These are phyloP conservation scores for Drosophila helvetica DNA, from an alignment of 2,888 invertebrate species.

Conservation along the genomic window DNA sequence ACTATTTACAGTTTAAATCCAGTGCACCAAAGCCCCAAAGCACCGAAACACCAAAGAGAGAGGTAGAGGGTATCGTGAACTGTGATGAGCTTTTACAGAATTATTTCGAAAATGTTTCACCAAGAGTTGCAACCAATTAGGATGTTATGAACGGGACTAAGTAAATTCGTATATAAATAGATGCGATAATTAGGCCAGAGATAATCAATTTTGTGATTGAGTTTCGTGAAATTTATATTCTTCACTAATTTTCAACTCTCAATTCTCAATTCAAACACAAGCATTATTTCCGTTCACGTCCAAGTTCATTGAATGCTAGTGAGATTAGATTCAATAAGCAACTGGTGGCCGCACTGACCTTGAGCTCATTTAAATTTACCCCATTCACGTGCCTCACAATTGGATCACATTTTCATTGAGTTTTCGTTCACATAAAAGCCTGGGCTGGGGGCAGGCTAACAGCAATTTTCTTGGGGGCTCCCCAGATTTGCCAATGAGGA, in stretches of 20 bases:
- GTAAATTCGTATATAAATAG: no score
- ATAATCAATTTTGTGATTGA: neutral
- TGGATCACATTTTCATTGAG: conserved; percentile 49
- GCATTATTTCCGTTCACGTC: no score
- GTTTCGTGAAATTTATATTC: no score
- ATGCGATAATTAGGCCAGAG: no score
- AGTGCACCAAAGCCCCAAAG: conserved; percentile 10
- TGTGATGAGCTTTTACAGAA: neutral
- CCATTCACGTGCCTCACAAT: conserved; percentile 45
- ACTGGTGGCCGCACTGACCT: conserved; percentile 22
- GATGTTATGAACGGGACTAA: neutral
- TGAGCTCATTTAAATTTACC: conserved; percentile 37
- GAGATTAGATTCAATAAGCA: conserved; percentile 37
- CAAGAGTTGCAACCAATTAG: neutral
- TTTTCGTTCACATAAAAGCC: conserved; percentile 32
- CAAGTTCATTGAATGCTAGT: conserved; percentile 13
- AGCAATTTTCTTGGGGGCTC: conserved; percentile 20
- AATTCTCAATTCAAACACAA: no score
- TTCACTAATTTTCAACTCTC: no score
- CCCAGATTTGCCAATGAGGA: conserved; percentile 12
- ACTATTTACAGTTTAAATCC: conserved; percentile 2
- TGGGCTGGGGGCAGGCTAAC: neutral
- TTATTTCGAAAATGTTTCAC: no score
- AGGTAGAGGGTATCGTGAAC: conserved; percentile 19
- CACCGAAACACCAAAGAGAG: neutral